Evolutionary conservation across 2,113 vertebrate species (phyloP), one percentile per base, ranked within the genome.

Genomic region (Syrrhaptes paradoxus): DNA sequence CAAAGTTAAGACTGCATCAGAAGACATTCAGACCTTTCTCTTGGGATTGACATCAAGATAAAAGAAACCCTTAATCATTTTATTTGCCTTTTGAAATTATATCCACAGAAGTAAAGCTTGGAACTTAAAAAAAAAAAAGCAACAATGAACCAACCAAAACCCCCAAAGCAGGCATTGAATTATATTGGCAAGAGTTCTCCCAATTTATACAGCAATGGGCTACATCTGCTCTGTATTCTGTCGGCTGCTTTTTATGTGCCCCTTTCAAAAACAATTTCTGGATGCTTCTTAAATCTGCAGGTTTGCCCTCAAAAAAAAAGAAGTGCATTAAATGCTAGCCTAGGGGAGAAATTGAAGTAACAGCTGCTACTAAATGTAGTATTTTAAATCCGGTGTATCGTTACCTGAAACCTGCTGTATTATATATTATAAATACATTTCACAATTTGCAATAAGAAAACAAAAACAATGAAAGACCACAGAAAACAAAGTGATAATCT

Each of bases 81-180:
- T 72, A 74, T 83, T 67, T 87, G 41, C 21, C 34, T 78, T 94
- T 62, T 73, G 20, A 90, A 87, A 78, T 73, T 51, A 51, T 68
- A 87, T 38, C 48, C 54, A 19, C 28, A 18, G 24, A 78, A 77
- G 43, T 46, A 16, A 61, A 66, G 54, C 43, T 51, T 77, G 43
- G 58, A 77, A 78, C 14, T 20, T 7, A n/a, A 38, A 52, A n/a
- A 28, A 15, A 7, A 28, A n/a, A 32, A 58, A 17, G 22, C 6
- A 19, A 17, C 24, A 10, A 6, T 12, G 19, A 62, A 71, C 6
- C 49, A 66, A 36, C 17, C 17, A 38, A 87, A 32, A 5, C 4
- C 5, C 6, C 8, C 18, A 0, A 6, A 11, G n/a, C 28, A 78
- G 18, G 25, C 28, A 67, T 0, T 54, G 36, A 62, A 49, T n/a